phyloP scores from a whole-genome alignment of 2,797 vertebrate genomes.

The Sebastes nivosus region DNA sequence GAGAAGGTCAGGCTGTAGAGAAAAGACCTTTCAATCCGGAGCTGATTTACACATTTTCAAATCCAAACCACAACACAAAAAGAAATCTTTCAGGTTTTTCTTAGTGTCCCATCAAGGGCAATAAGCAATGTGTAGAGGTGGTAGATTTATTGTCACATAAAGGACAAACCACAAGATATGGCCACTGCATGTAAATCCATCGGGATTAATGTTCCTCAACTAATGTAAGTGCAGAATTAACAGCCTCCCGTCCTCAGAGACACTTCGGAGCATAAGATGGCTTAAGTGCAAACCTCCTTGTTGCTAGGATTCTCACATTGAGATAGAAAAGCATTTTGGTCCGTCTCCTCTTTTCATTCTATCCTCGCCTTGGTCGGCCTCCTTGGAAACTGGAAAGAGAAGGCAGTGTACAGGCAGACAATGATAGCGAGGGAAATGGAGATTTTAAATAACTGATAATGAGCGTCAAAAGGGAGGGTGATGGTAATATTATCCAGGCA shows the following conservation, averaged over 20 bases:
- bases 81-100: conserved; percentile 8
- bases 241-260: conserved; percentile 37
- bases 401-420: neutral
- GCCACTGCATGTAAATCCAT: conserved; percentile 65
- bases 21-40: neutral
- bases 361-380: neutral
- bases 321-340: conserved; percentile 38
- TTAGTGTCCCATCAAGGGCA: conserved; percentile 55
- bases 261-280: conserved; percentile 24
- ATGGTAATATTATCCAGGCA: conserved; percentile 1
- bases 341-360: conserved; percentile 20
- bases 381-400: conserved; percentile 31
- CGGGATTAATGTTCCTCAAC: conserved; percentile 73
- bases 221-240: conserved; percentile 66
- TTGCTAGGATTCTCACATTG: conserved; percentile 54
- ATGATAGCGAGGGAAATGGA: neutral
- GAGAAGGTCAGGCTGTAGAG: conserved; percentile 2
- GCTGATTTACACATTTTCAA: conserved; percentile 16
- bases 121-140: conserved; percentile 40
- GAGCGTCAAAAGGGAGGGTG: neutral
- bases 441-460: conserved; percentile 24
- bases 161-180: conserved; percentile 59
- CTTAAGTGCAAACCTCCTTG: conserved; percentile 29
- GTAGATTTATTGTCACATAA: conserved; percentile 62
- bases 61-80: neutral